A percentile compares a stretch with the other conserved stretches of the same genome.
These are phyloP conservation scores for Dendrocincla fuliginosa DNA, from an alignment of 2,797 vertebrate species.

Conservation along the genomic window DNA sequence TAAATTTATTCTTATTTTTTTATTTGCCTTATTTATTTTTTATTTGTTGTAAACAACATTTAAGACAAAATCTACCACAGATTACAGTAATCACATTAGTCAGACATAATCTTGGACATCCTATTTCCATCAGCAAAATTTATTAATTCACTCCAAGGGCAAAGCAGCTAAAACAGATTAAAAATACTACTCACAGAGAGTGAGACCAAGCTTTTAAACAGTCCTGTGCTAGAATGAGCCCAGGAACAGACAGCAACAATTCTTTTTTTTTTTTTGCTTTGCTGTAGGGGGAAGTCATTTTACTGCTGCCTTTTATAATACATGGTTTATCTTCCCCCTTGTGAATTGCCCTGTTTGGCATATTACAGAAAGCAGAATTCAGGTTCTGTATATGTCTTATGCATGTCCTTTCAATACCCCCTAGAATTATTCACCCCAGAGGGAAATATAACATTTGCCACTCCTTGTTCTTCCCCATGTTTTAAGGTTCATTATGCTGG, in stretches of 20 bases:
- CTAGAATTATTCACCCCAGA: background rate
- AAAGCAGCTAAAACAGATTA: slow-evolving; percentile 41
- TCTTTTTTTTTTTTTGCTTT: background rate
- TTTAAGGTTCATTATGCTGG: background rate
- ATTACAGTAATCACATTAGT: slow-evolving; percentile 49
- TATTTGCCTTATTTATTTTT: slow-evolving; percentile 13
- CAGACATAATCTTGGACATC: slow-evolving; percentile 24
- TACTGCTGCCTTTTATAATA: background rate
- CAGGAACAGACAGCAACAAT: background rate
- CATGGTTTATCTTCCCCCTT: background rate
- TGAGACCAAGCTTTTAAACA: background rate
- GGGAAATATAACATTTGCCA: background rate
- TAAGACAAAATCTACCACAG: slow-evolving; percentile 33
- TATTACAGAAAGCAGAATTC: background rate
- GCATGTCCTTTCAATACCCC: background rate
- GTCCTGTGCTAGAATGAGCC: background rate
- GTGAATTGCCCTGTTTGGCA: background rate
- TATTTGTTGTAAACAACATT: slow-evolving; percentile 18
- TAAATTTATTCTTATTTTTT: slow-evolving; percentile 33
- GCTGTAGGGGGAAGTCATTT: background rate
- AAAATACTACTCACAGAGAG: background rate
- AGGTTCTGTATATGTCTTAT: background rate
- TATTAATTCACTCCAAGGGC: slow-evolving; percentile 34
- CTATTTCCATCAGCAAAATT: slow-evolving; percentile 22
- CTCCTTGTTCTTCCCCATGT: background rate